phyloP scores from a whole-genome alignment of 2,888 invertebrate genomes.

The Encarsia formosa region DNA sequence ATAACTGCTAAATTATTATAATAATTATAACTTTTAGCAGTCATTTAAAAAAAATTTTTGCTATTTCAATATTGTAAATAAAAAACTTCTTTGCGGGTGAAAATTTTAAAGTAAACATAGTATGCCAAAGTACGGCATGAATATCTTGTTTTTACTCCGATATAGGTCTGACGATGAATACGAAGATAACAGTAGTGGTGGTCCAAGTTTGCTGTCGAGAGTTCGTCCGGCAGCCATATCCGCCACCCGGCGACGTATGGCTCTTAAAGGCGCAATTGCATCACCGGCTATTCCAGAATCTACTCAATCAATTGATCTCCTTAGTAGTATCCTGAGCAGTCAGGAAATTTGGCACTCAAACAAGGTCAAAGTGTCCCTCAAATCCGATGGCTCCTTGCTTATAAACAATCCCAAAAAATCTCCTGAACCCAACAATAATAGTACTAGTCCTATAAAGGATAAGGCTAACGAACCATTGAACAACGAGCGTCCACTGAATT shows the following conservation, averaged over 20 bases:
- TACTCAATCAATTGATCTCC: constrained; percentile 54
- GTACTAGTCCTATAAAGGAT: background rate
- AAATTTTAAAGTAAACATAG: no score
- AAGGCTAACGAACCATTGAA: constrained; percentile 8
- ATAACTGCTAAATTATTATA: no score
- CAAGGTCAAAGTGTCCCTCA: constrained; percentile 57
- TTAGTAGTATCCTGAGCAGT: constrained; percentile 66
- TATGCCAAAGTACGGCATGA: no score
- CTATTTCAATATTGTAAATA: no score
- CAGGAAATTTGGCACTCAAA: constrained; percentile 70
- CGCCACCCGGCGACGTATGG: constrained; percentile 40
- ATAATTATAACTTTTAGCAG: no score
- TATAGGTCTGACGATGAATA: constrained; percentile 38
- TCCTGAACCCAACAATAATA: constrained; percentile 1
- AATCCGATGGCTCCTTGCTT: constrained; percentile 62
- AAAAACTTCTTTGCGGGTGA: no score
- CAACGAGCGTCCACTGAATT: constrained; percentile 35
- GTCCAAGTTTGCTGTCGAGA: constrained; percentile 37
- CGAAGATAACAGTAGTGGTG: constrained; percentile 14
- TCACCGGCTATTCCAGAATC: constrained; percentile 28
- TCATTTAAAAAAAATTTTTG: no score
- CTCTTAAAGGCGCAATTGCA: constrained; percentile 37
- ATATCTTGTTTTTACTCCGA: constrained; percentile 17
- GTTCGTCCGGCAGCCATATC: constrained; percentile 37
- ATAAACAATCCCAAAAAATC: constrained; percentile 49